Conservation (phyloP, 2,888 invertebrate species). For the Dioctria linearis region DNA sequence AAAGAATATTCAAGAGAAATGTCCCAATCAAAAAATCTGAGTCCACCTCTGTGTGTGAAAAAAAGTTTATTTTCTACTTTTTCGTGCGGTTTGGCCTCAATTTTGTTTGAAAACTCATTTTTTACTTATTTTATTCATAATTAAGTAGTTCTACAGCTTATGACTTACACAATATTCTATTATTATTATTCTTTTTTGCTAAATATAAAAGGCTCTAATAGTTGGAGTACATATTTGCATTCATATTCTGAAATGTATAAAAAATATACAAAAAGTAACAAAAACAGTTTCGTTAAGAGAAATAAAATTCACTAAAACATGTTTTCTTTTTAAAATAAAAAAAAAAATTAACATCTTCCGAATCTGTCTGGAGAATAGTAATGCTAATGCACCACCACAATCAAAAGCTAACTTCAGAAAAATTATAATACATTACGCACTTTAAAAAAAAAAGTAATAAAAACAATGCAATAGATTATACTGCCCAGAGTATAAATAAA, state of each 20-base stretch:
- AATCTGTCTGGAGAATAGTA: background rate
- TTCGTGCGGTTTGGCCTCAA: too few species aligned
- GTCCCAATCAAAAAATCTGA: too few species aligned
- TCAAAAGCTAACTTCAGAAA: background rate
- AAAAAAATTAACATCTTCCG: background rate
- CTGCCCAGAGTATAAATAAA: background rate
- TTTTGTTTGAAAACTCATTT: too few species aligned
- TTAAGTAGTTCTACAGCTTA: background rate
- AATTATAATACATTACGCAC: background rate
- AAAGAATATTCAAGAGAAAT: too few species aligned
- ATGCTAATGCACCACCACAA: background rate
- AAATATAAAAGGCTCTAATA: slow-evolving; percentile 44
- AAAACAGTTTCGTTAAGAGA: background rate
- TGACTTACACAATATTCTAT: background rate
- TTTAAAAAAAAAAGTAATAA: background rate
- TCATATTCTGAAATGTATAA: slow-evolving; percentile 15
- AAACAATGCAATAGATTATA: background rate
- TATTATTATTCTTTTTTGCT: background rate
- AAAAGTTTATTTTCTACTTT: too few species aligned
- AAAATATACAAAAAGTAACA: slow-evolving; percentile 27
- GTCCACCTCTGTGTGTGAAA: too few species aligned
- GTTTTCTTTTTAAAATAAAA: background rate
- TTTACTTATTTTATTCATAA: too few species aligned
- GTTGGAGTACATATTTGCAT: slow-evolving; percentile 19
- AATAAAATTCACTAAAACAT: background rate